Conservation (phyloP, 2,888 invertebrate species). For the Thera britannica region DNA sequence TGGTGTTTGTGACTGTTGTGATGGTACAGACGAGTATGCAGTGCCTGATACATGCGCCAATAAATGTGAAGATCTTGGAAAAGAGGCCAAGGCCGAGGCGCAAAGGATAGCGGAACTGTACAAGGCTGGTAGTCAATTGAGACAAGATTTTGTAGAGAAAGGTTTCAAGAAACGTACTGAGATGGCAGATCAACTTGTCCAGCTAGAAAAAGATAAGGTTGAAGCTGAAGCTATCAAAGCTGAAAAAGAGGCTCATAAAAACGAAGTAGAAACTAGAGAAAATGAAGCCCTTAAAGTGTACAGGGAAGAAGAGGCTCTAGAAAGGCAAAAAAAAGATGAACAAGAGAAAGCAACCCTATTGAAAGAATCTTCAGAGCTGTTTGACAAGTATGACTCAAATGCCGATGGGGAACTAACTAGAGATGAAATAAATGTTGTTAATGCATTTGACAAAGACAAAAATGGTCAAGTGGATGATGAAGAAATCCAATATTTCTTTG, state of each 20-base stretch:
- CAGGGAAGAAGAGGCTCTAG: conserved; percentile 87
- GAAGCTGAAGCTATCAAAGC: conserved; percentile 92
- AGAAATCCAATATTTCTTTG: conserved; percentile 91
- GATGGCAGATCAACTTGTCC: conserved; percentile 88
- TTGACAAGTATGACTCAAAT: conserved; percentile 92
- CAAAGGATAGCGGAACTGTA: conserved; percentile 89
- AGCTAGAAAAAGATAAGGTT: conserved; percentile 88
- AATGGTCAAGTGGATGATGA: conserved; percentile 95
- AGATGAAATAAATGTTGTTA: conserved; percentile 88
- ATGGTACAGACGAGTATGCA: conserved; percentile 94
- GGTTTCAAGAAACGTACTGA: conserved; percentile 91
- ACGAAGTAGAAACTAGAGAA: conserved; percentile 89
- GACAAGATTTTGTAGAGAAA: conserved; percentile 89
- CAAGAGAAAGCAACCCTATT: conserved; percentile 82
- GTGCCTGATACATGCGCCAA: conserved; percentile 87
- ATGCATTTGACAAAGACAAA: conserved; percentile 94
- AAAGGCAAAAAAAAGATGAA: conserved; percentile 84
- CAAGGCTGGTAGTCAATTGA: conserved; percentile 91
- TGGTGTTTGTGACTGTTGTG: conserved; percentile 97
- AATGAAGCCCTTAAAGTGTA: conserved; percentile 91
- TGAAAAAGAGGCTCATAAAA: conserved; percentile 91
- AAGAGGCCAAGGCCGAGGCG: conserved; percentile 89
- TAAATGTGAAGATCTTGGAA: conserved; percentile 92
- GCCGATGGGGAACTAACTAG: conserved; percentile 89
- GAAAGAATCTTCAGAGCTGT: conserved; percentile 89